Evolutionary conservation across 2,888 invertebrate genomes (phyloP).

Genomic region (Cheilosia urbana): DNA sequence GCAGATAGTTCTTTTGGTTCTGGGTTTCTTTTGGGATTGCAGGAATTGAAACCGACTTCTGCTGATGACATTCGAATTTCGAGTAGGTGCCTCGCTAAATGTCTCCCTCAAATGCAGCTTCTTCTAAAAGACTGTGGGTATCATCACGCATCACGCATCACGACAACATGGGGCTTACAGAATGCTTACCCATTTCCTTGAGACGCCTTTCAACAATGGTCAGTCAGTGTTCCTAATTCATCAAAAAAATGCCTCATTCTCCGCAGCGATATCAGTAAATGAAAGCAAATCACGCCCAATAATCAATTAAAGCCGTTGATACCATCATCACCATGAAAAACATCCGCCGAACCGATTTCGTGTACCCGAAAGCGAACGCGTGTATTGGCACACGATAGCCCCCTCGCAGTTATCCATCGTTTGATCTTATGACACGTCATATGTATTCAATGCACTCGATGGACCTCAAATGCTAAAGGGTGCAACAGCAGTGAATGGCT

Average conservation of each 20-base stretch:
- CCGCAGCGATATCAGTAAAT: constrained; percentile 20
- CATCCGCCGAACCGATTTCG: constrained; percentile 22
- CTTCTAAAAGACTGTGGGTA: no score
- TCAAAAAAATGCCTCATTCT: not conserved
- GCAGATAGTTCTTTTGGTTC: no score
- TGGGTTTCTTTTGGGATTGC: no score
- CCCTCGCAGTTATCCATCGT: constrained; percentile 63
- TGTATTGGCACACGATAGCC: constrained; percentile 47
- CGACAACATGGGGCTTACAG: no score
- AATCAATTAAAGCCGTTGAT: constrained; percentile 61
- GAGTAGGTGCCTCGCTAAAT: no score
- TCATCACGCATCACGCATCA: no score
- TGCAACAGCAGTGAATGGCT: constrained; percentile 61
- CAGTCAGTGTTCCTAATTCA: not conserved
- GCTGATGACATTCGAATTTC: no score
- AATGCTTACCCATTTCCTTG: not conserved
- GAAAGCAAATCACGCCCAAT: constrained; percentile 47
- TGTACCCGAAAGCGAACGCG: constrained; percentile 43
- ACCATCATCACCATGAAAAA: constrained; percentile 49
- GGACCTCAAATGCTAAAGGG: constrained; percentile 62
- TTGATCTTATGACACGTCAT: constrained; percentile 74
- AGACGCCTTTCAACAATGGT: not conserved
- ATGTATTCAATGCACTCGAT: constrained; percentile 68
- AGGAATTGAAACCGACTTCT: no score
- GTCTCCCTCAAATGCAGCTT: not conserved